Evolutionary conservation across 2,888 invertebrate species (phyloP), one percentile per base, ranked within the genome.

Genomic region (Diplazon laetatorius): DNA sequence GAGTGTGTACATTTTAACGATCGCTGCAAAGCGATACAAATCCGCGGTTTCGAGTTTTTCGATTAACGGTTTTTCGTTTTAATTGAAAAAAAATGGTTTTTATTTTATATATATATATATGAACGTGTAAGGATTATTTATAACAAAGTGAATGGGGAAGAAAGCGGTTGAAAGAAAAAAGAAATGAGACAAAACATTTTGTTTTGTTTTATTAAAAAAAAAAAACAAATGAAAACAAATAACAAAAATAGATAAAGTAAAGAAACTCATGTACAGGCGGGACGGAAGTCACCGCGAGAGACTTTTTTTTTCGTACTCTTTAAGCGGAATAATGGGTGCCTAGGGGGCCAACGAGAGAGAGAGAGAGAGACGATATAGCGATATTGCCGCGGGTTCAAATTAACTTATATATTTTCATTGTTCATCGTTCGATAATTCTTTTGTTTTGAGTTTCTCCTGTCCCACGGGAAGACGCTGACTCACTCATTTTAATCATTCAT

Each of bases 71-170:
- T 83, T 82, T 30, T 85, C 84, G 85, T n/a, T n/a, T n/a, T n/a
- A n/a, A n/a, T n/a, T n/a, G n/a, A n/a, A n/a, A n/a, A n/a, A n/a
- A n/a, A n/a, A n/a, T n/a, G n/a, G n/a, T n/a, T n/a, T n/a, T n/a
- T n/a, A n/a, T n/a, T n/a, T n/a, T n/a, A n/a, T n/a, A n/a, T n/a
- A n/a, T n/a, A n/a, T n/a, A n/a, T n/a, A n/a, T n/a, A n/a, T 87
- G 86, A 59, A 57, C 18, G 39, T 20, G 82, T 87, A 89, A 87
- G 86, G 83, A 81, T 85, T 87, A 88, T 88, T 89, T 88, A 89
- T 88, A 79, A 76, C 59, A 52, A 57, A 52, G 20, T 22, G 39
- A 37, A 52, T 35, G 14, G 52, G 44, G 25, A 44, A 44, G 50
- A 50, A n/a, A n/a, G 37, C 59, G 59, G 10, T 50, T 12, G 25